phyloP scores from a whole-genome alignment of 2,113 vertebrate genomes.

The Chaenogobius annularis region DNA sequence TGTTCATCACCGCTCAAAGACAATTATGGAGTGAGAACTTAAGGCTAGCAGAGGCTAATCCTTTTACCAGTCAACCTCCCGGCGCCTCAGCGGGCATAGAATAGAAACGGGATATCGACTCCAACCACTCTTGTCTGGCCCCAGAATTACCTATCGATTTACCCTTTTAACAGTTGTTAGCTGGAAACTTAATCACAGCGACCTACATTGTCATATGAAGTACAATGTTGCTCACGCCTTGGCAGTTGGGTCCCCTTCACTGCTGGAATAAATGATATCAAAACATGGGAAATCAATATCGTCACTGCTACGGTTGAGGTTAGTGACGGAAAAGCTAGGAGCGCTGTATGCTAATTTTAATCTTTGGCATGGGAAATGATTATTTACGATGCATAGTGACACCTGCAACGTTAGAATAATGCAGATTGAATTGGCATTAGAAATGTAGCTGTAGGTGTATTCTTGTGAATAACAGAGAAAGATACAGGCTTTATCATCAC shows the following conservation, averaged over 20 bases:
- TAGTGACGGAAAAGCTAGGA: constrained; percentile 12
- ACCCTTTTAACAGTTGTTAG: constrained; percentile 76
- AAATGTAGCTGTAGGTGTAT: not conserved
- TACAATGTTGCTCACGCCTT: constrained; percentile 51
- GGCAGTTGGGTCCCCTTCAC: constrained; percentile 35
- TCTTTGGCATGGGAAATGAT: not conserved
- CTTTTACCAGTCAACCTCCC: constrained; percentile 70
- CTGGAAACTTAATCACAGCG: constrained; percentile 74
- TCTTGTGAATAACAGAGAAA: constrained; percentile 1
- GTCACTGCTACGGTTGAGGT: constrained; percentile 5
- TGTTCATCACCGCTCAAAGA: constrained; percentile 74
- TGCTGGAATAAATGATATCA: constrained; percentile 34
- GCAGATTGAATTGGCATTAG: not conserved
- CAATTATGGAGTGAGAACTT: constrained; percentile 73
- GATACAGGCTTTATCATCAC: not conserved
- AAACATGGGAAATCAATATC: constrained; percentile 53
- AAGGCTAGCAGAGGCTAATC: constrained; percentile 73
- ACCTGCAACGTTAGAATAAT: not conserved
- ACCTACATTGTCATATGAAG: constrained; percentile 72
- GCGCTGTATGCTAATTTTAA: constrained; percentile 14
- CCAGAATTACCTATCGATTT: constrained; percentile 79
- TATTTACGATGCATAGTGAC: not conserved
- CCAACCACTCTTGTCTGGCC: constrained; percentile 63
- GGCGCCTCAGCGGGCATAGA: constrained; percentile 49
- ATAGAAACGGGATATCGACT: constrained; percentile 70